Conservation (phyloP, 1,140 invertebrate genomes). For the Caenorhabditis elegans region WBcel235 BX284603.4:8608501-8609000, state of each 20-base stretch:
- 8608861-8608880: too few relatives aligned
- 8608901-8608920: too few relatives aligned
- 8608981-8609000: too few relatives aligned
- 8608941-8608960: too few relatives aligned
- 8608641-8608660: not conserved
- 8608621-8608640: not conserved
- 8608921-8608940: too few relatives aligned
- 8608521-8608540: constrained; percentile 3
- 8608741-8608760: not conserved
- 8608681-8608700: not conserved
- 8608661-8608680: not conserved
- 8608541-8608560: constrained; percentile 5
- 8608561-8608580: not conserved
- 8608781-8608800: not conserved
- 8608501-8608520: too few relatives aligned
- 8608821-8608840: too few relatives aligned
- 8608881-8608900: too few relatives aligned
- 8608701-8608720: not conserved
- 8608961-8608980: too few relatives aligned
- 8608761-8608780: not conserved
- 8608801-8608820: constrained; percentile 3
- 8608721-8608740: not conserved
- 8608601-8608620: constrained; percentile 5
- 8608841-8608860: too few relatives aligned
- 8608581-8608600: not conserved